Percentiles rank a stretch among this genome's conserved stretches.
Conservation (phyloP, 2,888 invertebrate species). For the Phasia obesa region DNA sequence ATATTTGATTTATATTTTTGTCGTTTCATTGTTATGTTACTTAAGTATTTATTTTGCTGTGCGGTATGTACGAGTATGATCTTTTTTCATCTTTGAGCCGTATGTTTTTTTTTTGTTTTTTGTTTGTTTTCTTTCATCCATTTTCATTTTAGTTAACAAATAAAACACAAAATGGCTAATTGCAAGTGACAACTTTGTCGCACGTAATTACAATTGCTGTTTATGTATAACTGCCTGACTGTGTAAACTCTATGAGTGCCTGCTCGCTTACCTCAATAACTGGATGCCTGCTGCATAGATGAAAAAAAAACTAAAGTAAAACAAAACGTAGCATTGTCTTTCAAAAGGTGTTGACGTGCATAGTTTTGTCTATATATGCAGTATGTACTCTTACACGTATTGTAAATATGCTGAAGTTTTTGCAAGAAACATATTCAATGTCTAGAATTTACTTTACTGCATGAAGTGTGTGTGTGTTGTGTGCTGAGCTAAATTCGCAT, state of each 20-base stretch:
- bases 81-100: slow-evolving; percentile 28
- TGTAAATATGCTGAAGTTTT: slow-evolving; percentile 29
- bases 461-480: slow-evolving; percentile 17
- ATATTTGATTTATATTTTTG: slow-evolving; percentile 45
- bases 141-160: slow-evolving; percentile 55
- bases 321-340: slow-evolving; percentile 63
- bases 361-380: slow-evolving; percentile 68
- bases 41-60: slow-evolving; percentile 31
- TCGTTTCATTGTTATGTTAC: slow-evolving; percentile 32
- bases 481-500: slow-evolving; percentile 12
- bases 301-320: slow-evolving; percentile 22
- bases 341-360: slow-evolving; percentile 73
- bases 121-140: slow-evolving; percentile 4
- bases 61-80: background rate
- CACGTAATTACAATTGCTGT: slow-evolving; percentile 72
- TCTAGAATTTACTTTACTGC: slow-evolving; percentile 21
- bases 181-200: slow-evolving; percentile 74
- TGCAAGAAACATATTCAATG: slow-evolving; percentile 14
- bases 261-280: slow-evolving; percentile 10
- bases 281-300: slow-evolving; percentile 34
- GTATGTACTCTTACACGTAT: slow-evolving; percentile 38
- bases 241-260: slow-evolving; percentile 36
- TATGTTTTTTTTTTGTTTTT: background rate
- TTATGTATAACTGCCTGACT: slow-evolving; percentile 65
- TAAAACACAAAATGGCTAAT: slow-evolving; percentile 73